Evolutionary conservation across 2,888 invertebrate genomes (phyloP), one percentile per base, ranked within the genome.

Genomic region (Calliopum simillimum): DNA sequence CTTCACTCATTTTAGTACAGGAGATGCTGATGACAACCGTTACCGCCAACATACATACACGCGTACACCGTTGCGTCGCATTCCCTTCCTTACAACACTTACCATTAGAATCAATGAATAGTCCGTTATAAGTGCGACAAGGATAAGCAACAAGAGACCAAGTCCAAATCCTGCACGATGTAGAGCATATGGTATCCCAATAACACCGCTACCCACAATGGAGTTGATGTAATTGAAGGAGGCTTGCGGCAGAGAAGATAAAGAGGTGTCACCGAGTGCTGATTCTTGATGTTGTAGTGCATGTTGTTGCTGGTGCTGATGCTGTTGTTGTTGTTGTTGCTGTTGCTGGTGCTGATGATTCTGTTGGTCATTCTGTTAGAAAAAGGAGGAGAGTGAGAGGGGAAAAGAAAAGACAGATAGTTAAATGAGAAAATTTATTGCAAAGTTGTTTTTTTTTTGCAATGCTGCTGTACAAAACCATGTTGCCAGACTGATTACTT

Each of bases 171-270:
- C 95, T 63, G 94, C 92, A 81, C 93, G 90, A 79, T 92, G 91
- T 8, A 95, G 87, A 0, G 94, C 94, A 84, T 92, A 95, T n/a
- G 93, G 93, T 84, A 93, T 93, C 69, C 94, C 94, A 80, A 95
- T 94, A 68, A 95, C 93, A 74, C 95, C 94, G 80, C 94, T 94
- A 71, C 95, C 95, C 75, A 95, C 92, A 82, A 95, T 95, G 63
- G 94, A 94, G 87, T 95, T 95, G 81, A 95, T 94, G 85, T 94
- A 94, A 88, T 95, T 95, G 86, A 94, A 94, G 85, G 93, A 92
- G 74, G 94, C 93, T 87, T 91, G 90, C 41, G 92, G 91, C 76
- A 92, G 86, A 73, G 93, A 91, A 78, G 90, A 91, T 77, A 90
- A 89, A 79, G 90, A 89, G 71, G 90, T 90, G 73, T 81, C 80